Base-by-base conservation (phyloP, 2,797 vertebrate species). In the Alectoris magna region DNA sequence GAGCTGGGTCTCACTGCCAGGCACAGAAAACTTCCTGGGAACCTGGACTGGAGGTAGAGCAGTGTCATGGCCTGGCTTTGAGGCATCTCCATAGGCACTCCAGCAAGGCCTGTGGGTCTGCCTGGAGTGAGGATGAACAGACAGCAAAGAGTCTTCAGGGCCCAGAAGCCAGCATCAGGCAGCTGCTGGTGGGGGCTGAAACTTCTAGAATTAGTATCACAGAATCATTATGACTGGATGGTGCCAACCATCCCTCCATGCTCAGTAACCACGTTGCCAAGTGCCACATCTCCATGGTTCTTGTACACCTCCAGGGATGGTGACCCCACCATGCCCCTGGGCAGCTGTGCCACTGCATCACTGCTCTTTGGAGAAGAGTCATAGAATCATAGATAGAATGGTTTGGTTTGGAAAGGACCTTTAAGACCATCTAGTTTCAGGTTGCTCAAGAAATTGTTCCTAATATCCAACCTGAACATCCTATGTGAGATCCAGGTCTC, bases 91-190 rank as follows among this genome's bases (percentile, higher is more conserved):
- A 51, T 59, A 58, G 38, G 44, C 12, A 17, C 9, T 90, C 23
- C 53, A 27, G 8, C 21, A 72, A 75, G 16, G 49, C 41, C 48
- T 6, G 0, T 39, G 0, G 0, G 49, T 9, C 17, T 44, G 60
- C 39, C 11, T 41, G 55, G n/a, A 58, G 21, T 1, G 14, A 74
- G 73, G 53, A 3, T n/a, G 51, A 51, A 39, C 10, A 23, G 44
- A 49, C 0, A 1, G 36, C 27, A 31, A 81, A 18, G 26, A 4
- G 11, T 29, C 38, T 63, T 41, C 60, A 29, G 60, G 76, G 43
- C 31, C 8, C 19, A 53, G 31, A n/a, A 63, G 16, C 11, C 10
- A 64, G 69, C 0, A 0, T 15, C 5, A 5, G 1, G 29, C 34
- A 75, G n/a, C 29, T 38, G 2, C 7, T 34, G 29, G 19, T 14